These are phyloP conservation scores for Microplitis demolitor DNA, from an alignment of 1,140 invertebrate genomes.

Conservation along the genomic window DNA sequence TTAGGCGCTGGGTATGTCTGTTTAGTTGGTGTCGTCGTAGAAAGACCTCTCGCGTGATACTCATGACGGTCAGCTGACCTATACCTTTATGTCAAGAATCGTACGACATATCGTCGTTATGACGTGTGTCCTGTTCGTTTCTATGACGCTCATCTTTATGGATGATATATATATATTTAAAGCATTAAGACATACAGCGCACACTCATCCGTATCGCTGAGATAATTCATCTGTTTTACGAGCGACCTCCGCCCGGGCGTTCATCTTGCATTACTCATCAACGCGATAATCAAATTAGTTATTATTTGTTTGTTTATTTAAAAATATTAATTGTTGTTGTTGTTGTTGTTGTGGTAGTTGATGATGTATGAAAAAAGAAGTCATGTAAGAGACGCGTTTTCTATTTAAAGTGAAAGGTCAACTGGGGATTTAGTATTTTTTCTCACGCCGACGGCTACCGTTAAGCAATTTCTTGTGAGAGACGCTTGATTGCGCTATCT, in stretches of 20 bases:
- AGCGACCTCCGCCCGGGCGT: slow-evolving; percentile 14
- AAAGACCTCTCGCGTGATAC: slow-evolving; percentile 45
- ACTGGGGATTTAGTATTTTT: slow-evolving; percentile 15
- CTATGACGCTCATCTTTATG: slow-evolving; percentile 33
- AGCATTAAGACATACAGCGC: slow-evolving; percentile 37
- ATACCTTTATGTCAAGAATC: slow-evolving; percentile 19
- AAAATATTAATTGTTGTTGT: neutral
- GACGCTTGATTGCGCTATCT: slow-evolving; percentile 20
- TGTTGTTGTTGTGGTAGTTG: neutral
- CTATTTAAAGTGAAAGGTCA: slow-evolving; percentile 22
- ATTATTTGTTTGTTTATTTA: neutral
- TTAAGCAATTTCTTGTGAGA: slow-evolving; percentile 21
- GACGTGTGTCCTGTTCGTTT: neutral
- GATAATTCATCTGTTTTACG: slow-evolving; percentile 49
- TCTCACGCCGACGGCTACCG: slow-evolving; percentile 23
- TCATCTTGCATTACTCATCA: neutral
- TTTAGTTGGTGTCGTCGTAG: no score
- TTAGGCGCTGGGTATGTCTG: slow-evolving; percentile 12
- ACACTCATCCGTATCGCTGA: slow-evolving; percentile 37
- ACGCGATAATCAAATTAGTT: neutral
- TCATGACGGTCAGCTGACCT: slow-evolving; percentile 46
- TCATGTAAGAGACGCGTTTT: neutral
- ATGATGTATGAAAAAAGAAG: neutral
- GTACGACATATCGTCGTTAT: slow-evolving; percentile 9
- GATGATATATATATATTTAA: slow-evolving; percentile 38